Conservation (phyloP, 2,888 invertebrate genomes). For the Caenorhabditis angaria region DNA sequence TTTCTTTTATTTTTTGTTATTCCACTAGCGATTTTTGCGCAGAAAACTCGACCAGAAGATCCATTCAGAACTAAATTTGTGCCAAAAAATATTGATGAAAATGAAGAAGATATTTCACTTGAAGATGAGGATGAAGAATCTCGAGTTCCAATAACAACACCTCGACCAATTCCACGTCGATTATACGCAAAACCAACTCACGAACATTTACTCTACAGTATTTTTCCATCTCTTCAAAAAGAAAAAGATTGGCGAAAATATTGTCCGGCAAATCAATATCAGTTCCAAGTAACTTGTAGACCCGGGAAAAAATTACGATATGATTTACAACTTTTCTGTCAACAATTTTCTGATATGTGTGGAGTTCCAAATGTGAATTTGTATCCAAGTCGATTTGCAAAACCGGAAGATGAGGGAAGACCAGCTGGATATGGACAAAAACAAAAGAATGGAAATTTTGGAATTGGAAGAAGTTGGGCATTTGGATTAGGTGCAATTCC, state of each 20-base stretch:
- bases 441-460: constrained; percentile 66
- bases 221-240: constrained; percentile 59
- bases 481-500: constrained; percentile 65
- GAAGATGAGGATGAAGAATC: constrained; percentile 24
- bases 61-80: constrained; percentile 38
- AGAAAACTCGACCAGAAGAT: constrained; percentile 21
- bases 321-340: constrained; percentile 66
- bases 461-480: constrained; percentile 59
- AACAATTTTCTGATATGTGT: constrained; percentile 63
- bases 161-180: constrained; percentile 3
- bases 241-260: constrained; percentile 60
- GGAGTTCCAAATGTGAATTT: constrained; percentile 65
- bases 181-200: constrained; percentile 23
- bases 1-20: background rate
- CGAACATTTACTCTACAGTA: constrained; percentile 57
- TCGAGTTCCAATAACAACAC: constrained; percentile 12
- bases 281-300: constrained; percentile 62
- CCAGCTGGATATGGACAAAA: constrained; percentile 68
- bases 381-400: constrained; percentile 49
- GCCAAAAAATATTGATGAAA: constrained; percentile 14
- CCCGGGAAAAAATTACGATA: constrained; percentile 66
- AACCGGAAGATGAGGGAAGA: constrained; percentile 51
- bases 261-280: constrained; percentile 64
- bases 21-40: background rate
- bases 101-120: constrained; percentile 32